Percentiles rank a stretch among this genome's conserved stretches.
Evolutionary conservation across 2,797 vertebrate genomes (phyloP).

Genomic region (Chromis chromis): DNA sequence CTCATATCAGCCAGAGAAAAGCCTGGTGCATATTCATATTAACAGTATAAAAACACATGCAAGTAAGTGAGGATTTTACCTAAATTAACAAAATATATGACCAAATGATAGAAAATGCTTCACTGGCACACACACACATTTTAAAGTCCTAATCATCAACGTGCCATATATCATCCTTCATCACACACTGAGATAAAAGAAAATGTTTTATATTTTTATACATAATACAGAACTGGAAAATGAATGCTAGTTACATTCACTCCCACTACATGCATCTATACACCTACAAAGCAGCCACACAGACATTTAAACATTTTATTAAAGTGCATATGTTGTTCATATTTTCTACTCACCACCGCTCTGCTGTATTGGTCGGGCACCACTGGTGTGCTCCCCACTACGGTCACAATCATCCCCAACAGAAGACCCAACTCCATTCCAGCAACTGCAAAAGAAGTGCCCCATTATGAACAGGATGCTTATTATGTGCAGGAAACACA

Average conservation of each 20-base stretch:
- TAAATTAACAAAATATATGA: background rate
- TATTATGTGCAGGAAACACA: slow-evolving; percentile 1
- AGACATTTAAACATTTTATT: background rate
- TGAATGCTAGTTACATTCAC: background rate
- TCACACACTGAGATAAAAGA: background rate
- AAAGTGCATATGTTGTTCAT: background rate
- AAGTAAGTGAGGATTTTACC: background rate
- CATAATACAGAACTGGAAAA: background rate
- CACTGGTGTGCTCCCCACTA: slow-evolving; percentile 47
- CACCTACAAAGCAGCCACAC: background rate
- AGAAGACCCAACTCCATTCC: slow-evolving; percentile 64
- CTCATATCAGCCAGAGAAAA: background rate
- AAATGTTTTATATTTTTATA: background rate
- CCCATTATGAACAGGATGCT: background rate
- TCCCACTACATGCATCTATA: background rate
- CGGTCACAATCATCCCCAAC: slow-evolving; percentile 50
- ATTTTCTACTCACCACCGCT: slow-evolving; percentile 78
- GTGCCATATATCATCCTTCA: background rate
- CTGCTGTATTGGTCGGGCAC: slow-evolving; percentile 70
- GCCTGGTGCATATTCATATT: background rate
- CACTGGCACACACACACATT: background rate
- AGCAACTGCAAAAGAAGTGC: slow-evolving; percentile 27
- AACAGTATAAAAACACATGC: background rate
- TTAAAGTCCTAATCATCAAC: background rate
- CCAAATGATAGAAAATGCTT: background rate